Conservation (phyloP, 2,888 invertebrate species). For the Stictocephala bisonia region DNA sequence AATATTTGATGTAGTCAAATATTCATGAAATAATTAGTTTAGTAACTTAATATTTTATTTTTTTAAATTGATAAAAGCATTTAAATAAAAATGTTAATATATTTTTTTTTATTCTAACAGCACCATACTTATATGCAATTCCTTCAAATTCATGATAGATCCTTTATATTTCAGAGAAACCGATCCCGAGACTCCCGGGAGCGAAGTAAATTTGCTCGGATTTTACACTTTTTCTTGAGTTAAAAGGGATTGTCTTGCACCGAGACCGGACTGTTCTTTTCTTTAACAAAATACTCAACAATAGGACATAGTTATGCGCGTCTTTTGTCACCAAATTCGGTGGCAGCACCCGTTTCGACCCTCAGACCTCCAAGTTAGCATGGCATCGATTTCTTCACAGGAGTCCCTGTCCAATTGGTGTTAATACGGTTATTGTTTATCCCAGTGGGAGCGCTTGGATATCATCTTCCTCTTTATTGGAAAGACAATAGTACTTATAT, state of each 20-base stretch:
- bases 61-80: no score
- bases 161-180: not conserved
- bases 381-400: constrained; percentile 14
- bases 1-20: no score
- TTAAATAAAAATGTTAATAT: no score
- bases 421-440: no score
- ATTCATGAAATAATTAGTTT: no score
- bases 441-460: no score
- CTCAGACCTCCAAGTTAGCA: constrained; percentile 25
- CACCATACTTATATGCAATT: no score
- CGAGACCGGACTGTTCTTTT: not conserved
- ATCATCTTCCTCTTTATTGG: no score
- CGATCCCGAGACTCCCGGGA: not conserved
- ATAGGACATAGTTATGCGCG: constrained; percentile 2
- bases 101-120: no score
- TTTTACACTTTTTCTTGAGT: constrained; percentile 23
- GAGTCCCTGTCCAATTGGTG: not conserved
- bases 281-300: constrained; percentile 4
- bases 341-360: constrained; percentile 25
- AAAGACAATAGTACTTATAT: no score
- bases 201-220: constrained; percentile 20
- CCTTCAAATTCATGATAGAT: no score
- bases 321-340: constrained; percentile 3
- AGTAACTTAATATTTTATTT: no score
- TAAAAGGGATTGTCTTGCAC: constrained; percentile 26